Conservation (phyloP, 2,797 vertebrate species). For the Ispidina lecontei region DNA sequence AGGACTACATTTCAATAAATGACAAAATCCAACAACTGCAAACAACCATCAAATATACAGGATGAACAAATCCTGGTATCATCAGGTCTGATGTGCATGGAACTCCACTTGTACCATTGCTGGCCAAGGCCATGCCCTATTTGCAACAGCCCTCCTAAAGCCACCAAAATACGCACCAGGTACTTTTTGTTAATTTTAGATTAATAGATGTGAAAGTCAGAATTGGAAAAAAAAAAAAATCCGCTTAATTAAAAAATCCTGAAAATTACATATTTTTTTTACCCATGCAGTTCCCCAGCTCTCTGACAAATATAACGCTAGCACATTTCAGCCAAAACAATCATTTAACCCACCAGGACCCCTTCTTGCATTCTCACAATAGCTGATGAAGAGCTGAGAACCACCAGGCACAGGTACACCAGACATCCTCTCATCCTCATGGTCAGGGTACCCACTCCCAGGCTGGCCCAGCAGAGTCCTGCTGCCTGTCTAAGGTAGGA, state of each 20-base stretch:
- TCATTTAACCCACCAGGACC: neutral
- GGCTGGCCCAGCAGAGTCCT: neutral
- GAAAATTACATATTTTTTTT: neutral
- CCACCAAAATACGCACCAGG: fast-evolving
- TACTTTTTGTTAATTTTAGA: neutral
- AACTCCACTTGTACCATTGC: neutral
- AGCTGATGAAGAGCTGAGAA: neutral
- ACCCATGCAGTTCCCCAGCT: neutral
- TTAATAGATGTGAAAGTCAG: neutral
- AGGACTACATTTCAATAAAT: neutral
- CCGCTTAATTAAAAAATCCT: too few relatives aligned
- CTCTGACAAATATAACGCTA: neutral
- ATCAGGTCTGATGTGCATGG: neutral
- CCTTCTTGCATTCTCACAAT: neutral
- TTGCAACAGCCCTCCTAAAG: neutral
- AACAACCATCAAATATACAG: neutral
- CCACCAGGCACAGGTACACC: neutral
- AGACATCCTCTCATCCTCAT: neutral
- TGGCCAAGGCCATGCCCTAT: neutral
- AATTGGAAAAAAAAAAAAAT: neutral
- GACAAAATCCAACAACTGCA: neutral
- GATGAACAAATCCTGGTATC: neutral
- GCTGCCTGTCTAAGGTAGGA: neutral
- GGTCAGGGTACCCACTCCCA: neutral
- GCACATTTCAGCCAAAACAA: neutral